These are phyloP conservation scores for Bombus affinis DNA, from an alignment of 1,140 invertebrate genomes.

Conservation along the genomic window DNA sequence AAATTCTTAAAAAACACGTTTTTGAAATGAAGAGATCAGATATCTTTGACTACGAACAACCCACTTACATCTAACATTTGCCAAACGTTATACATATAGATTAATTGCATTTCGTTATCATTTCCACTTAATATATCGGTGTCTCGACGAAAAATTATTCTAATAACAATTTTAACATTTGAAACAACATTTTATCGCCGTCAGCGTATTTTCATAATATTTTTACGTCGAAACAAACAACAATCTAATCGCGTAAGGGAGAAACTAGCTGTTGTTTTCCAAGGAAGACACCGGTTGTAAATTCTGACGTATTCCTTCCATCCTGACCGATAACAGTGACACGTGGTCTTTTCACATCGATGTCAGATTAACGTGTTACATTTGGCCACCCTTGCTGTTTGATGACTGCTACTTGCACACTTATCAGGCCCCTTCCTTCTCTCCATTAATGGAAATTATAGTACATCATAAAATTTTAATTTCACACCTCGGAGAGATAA, in stretches of 20 bases:
- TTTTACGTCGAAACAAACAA: neutral
- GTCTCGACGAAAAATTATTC: fast-evolving
- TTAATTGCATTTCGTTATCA: neutral
- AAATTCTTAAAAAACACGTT: no score
- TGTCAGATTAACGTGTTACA: slow-evolving; percentile 43
- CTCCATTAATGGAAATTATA: slow-evolving; percentile 47
- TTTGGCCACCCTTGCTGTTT: neutral
- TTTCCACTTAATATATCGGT: neutral
- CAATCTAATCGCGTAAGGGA: slow-evolving; percentile 11
- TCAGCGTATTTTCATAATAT: neutral
- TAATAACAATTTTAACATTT: neutral
- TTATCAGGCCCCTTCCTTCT: neutral
- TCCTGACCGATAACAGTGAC: slow-evolving; percentile 32
- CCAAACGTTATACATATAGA: neutral
- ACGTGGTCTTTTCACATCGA: slow-evolving; percentile 20
- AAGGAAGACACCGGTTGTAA: slow-evolving; percentile 31
- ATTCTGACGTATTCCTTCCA: slow-evolving; percentile 37
- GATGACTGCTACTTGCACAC: slow-evolving; percentile 13
- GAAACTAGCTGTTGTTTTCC: neutral
- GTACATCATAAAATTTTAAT: slow-evolving; percentile 49
- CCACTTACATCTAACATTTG: neutral
- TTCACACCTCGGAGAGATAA: slow-evolving; percentile 43
- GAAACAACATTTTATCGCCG: neutral
- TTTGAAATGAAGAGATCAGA: no score
- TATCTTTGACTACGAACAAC: neutral